Evolutionary conservation across 2,797 vertebrate genomes (phyloP).

Genomic region (Lagorchestes hirsutus): DNA sequence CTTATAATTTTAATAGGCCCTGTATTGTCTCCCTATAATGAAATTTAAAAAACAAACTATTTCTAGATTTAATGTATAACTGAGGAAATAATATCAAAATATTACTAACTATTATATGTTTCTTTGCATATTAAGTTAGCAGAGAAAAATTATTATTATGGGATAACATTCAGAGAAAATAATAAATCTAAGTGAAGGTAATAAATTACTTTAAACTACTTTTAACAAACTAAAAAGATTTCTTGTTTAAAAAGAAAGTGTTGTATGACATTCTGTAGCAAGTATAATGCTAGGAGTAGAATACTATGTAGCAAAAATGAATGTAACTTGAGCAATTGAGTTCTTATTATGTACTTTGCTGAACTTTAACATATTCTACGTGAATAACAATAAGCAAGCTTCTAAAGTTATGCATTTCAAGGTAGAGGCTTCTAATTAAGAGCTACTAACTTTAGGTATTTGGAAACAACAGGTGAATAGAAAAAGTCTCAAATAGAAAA

Average conservation of each 20-base stretch:
- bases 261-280: background rate
- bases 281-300: background rate
- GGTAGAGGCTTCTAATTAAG: background rate
- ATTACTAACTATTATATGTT: background rate
- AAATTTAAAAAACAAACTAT: background rate
- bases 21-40: background rate
- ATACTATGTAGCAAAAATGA: background rate
- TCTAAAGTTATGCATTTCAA: background rate
- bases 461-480: background rate
- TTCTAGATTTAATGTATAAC: background rate
- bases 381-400: background rate
- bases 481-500: background rate
- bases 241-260: background rate
- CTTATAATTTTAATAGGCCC: background rate
- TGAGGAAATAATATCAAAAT: background rate
- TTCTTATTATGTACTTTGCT: background rate
- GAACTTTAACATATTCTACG: background rate
- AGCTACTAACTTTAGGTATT: background rate
- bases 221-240: background rate
- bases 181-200: background rate
- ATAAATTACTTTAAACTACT: background rate
- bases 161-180: background rate
- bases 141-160: background rate
- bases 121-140: background rate
- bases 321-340: background rate